Conservation (phyloP, 2,113 vertebrate species). For the Oreochromis aureus region DNA sequence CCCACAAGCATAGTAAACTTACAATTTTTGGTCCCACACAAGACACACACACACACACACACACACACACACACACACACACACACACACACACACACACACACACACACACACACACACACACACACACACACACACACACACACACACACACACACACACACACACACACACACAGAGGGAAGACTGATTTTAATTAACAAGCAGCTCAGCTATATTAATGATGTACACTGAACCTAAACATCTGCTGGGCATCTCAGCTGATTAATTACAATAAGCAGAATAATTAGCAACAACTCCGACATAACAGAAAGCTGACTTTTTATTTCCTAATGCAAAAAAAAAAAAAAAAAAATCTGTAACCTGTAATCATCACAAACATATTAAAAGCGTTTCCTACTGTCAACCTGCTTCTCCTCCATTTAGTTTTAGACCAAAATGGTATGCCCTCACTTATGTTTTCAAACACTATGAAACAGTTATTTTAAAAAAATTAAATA, state of each 20-base stretch:
- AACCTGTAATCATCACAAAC: no score
- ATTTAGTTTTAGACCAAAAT: background rate
- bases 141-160: background rate
- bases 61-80: background rate
- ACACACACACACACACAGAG: background rate
- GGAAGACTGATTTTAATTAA: background rate
- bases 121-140: background rate
- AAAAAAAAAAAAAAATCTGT: background rate
- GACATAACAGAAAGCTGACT: background rate
- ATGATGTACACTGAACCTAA: background rate
- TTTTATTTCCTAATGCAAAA: background rate
- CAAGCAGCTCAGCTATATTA: background rate
- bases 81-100: background rate
- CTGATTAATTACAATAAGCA: background rate
- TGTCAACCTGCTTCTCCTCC: background rate
- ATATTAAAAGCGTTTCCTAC: background rate
- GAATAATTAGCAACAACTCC: background rate
- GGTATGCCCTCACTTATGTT: background rate
- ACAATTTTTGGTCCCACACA: background rate
- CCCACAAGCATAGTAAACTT: background rate
- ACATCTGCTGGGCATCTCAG: background rate
- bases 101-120: background rate
- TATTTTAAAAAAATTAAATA: background rate
- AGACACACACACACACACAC: background rate
- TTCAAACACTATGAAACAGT: background rate